A percentile compares a stretch with the other conserved stretches of the same genome.
Conservation (phyloP, 2,797 vertebrate genomes). For the Pipistrellus kuhlii region DNA sequence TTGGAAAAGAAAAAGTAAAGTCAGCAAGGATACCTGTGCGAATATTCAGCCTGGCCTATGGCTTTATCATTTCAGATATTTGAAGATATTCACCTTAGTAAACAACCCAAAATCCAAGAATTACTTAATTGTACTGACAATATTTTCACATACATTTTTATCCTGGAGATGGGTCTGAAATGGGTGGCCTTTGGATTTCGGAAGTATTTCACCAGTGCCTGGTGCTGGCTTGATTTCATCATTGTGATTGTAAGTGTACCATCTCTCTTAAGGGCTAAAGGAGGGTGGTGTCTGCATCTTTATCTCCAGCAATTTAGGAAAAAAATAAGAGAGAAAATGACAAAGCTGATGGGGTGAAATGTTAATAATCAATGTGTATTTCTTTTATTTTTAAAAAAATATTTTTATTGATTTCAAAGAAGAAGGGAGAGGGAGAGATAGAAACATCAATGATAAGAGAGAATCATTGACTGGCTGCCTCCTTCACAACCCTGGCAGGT, state of each 20-base stretch:
- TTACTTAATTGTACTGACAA: slow-evolving; percentile 84
- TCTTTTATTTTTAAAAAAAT: no score
- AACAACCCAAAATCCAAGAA: slow-evolving; percentile 26
- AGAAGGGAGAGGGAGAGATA: no score
- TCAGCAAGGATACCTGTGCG: neutral
- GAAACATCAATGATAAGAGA: no score
- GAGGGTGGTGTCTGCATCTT: neutral
- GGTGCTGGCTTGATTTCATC: slow-evolving; percentile 88
- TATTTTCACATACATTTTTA: slow-evolving; percentile 87
- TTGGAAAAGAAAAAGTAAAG: neutral
- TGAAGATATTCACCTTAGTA: slow-evolving; percentile 83
- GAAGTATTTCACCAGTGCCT: slow-evolving; percentile 87
- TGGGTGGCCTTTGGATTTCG: slow-evolving; percentile 88
- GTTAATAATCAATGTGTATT: neutral
- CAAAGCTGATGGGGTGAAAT: neutral
- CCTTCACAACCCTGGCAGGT: no score
- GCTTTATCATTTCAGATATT: slow-evolving; percentile 84
- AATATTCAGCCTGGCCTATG: neutral
- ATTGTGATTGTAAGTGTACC: slow-evolving; percentile 87
- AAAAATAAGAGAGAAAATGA: neutral
- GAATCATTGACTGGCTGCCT: no score
- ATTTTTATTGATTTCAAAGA: no score
- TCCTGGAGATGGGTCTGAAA: slow-evolving; percentile 87
- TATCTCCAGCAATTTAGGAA: neutral
- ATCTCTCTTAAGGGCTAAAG: neutral